Evolutionary conservation across 2,888 invertebrate species (phyloP), one percentile per base, ranked within the genome.

Genomic region (Drosophila conformis): DNA sequence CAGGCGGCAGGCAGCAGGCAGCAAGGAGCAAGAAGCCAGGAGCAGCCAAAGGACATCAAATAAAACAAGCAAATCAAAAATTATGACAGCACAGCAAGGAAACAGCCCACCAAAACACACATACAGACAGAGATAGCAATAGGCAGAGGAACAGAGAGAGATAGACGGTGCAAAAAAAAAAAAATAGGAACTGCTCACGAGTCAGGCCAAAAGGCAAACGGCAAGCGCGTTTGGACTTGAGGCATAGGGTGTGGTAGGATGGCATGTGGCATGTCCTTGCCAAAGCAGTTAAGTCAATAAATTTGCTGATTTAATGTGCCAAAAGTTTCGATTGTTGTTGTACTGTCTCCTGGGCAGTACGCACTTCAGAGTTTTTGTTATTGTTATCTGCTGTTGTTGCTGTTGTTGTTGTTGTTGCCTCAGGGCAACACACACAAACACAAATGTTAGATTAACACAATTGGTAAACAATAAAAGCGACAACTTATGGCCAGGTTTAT

Each of bases 51-150:
- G 90, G 89, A 90, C 87, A 87, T 87, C 90, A 87, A 87, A 87
- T 90, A 90, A 87, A 88, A 90, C 90, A 89, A 89, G 90, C 90
- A 88, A 88, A 88, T 88, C 87, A 90, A 88, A 88, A 90, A 88
- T 88, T 88, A 88, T 88, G 87, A 90, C 88, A 82, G 88, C 90
- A 86, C 90, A 87, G 89, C 90, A 83, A 82, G 85, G 85, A 69
- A 78, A 25, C 83, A 70, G 66, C 69, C 56, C 71, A 83, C 54
- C 62, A 38, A 56, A 72, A 25, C 42, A 61, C 36, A 25, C 27
- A 46, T 15, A 25, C 25, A 8, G 27, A 49, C 0, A 42, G 57
- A 60, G 63, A 56, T 49, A 38, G 31, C 49, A 35, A 36, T 42
- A 36, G 29, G 25, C 18, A 48, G 42, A 56, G 31, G 11, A 15